These are phyloP conservation scores for Clistopyga incitator DNA, from an alignment of 2,888 invertebrate species.

Conservation along the genomic window DNA sequence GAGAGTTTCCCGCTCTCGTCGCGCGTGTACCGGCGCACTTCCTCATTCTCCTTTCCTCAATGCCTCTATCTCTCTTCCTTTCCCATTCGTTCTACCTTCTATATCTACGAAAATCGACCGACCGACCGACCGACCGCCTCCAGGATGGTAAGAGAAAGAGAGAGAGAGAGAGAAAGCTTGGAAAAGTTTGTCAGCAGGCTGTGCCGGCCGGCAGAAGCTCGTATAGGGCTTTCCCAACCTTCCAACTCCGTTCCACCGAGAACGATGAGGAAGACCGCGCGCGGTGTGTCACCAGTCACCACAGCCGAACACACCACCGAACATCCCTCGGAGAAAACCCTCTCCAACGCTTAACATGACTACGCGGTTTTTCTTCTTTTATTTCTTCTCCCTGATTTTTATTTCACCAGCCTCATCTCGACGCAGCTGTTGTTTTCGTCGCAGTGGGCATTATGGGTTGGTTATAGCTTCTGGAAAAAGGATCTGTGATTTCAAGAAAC, in stretches of 20 bases:
- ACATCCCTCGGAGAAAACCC: conserved; percentile 43
- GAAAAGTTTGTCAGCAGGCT: conserved; percentile 51
- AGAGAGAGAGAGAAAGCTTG: conserved; percentile 39
- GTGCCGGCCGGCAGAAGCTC: conserved; percentile 27
- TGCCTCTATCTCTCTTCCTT: conserved; percentile 31
- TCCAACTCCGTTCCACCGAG: conserved; percentile 28
- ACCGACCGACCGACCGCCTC: conserved; percentile 36
- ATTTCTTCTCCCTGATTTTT: conserved; percentile 15
- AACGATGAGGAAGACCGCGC: conserved; percentile 31
- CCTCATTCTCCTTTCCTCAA: conserved; percentile 23
- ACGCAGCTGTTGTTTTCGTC: conserved; percentile 32
- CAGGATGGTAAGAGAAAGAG: conserved; percentile 14
- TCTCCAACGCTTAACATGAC: conserved; percentile 31
- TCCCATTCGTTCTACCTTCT: conserved; percentile 11
- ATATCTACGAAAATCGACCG: conserved; percentile 38
- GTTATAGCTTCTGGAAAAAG: not conserved
- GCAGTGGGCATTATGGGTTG: not conserved
- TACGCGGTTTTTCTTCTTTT: conserved; percentile 17
- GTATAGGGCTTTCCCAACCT: conserved; percentile 32
- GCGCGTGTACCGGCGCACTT: conserved; percentile 26
- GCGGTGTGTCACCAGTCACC: conserved; percentile 56
- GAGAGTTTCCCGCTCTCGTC: conserved; percentile 44
- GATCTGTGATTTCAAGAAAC: not conserved
- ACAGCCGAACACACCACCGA: conserved; percentile 35
- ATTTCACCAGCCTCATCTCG: not conserved